phyloP scores from a whole-genome alignment of 37 sponge, comb jelly and placozoan genomes.

The Hormiphora californensis region DNA sequence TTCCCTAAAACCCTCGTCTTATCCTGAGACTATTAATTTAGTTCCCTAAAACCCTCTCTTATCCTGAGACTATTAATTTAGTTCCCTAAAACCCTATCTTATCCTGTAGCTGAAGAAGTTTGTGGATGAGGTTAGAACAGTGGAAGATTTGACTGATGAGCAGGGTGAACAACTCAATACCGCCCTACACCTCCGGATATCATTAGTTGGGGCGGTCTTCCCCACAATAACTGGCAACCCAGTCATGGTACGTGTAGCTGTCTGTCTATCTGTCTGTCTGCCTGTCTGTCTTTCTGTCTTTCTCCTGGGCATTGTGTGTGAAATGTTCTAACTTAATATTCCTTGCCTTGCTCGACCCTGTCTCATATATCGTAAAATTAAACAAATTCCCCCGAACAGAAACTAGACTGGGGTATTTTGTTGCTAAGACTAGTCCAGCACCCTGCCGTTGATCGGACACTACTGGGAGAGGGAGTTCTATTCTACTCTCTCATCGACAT shows the following conservation, averaged over 20 bases:
- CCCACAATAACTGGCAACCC: not conserved
- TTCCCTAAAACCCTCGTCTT: too few relatives aligned
- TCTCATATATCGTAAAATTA: not conserved
- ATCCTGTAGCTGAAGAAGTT: not conserved
- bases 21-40: too few relatives aligned
- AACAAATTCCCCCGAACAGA: not conserved
- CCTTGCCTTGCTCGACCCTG: too few relatives aligned
- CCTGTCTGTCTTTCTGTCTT: too few relatives aligned
- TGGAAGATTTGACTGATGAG: not conserved
- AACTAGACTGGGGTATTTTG: constrained; percentile 40
- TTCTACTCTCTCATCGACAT: constrained; percentile 46
- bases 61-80: not conserved
- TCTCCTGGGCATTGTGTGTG: too few relatives aligned
- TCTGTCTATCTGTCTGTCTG: too few relatives aligned
- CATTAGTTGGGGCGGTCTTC: not conserved
- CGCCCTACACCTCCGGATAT: not conserved
- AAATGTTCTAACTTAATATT: too few relatives aligned
- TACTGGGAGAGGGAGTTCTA: constrained; percentile 30
- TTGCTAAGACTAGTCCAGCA: constrained; percentile 9
- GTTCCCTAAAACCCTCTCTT: not conserved
- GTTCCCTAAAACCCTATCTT: not conserved
- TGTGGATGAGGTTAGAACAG: constrained; percentile 5
- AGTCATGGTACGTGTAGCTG: not conserved
- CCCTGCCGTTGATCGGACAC: constrained; percentile 41
- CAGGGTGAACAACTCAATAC: constrained; percentile 2